Evolutionary conservation across 2,888 invertebrate genomes (phyloP).

Genomic region (Lepidocyrtoides sp.): DNA sequence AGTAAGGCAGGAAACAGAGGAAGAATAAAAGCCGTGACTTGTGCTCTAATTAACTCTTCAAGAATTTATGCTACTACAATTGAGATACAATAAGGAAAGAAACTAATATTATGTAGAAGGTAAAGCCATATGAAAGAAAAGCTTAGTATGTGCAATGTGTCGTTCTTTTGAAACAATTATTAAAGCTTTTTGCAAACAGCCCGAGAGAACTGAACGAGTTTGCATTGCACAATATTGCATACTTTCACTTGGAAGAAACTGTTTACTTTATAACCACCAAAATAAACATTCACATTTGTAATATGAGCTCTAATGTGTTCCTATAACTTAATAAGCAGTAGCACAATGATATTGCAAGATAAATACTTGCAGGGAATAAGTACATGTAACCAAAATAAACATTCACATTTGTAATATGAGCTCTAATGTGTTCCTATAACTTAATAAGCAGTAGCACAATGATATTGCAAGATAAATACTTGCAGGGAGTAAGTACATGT

Average conservation of each 20-base stretch:
- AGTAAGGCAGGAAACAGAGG: background rate
- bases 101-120: too few species aligned
- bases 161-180: background rate
- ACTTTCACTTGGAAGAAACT: background rate
- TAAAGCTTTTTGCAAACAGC: background rate
- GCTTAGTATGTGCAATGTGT: slow-evolving; percentile 6
- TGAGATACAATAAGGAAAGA: slow-evolving; percentile 27
- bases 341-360: background rate
- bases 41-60: slow-evolving; percentile 71
- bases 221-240: slow-evolving; percentile 7
- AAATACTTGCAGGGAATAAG: background rate
- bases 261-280: background rate
- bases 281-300: background rate
- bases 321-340: background rate
- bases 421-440: background rate
- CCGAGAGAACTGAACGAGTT: background rate
- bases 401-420: background rate
- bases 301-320: background rate
- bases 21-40: slow-evolving; percentile 52
- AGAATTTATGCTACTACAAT: slow-evolving; percentile 69
- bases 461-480: too few species aligned
- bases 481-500: background rate
- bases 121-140: too few species aligned
- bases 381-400: too few species aligned
- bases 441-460: background rate